Evolutionary conservation across 92 coral and sea anemone genomes (phyloP).

Genomic region (Phenganax marumi): DNA sequence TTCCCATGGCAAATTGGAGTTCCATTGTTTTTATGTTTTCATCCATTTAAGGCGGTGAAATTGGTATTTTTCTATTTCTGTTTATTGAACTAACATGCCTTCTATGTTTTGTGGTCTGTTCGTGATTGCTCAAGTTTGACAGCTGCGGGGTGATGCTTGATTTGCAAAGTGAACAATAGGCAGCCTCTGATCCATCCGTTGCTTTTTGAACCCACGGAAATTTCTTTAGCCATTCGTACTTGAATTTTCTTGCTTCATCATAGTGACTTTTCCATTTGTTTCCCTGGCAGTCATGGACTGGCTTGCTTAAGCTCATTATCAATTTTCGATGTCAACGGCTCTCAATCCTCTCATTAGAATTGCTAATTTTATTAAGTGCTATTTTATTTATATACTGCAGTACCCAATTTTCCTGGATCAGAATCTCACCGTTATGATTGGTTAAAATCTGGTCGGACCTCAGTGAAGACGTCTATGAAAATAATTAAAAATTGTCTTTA

Average conservation of each 20-base stretch:
- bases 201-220: no score
- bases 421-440: constrained; percentile 6
- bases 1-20: constrained; percentile 24
- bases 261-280: not conserved
- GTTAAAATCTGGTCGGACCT: constrained; percentile 7
- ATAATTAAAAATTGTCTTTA: not conserved
- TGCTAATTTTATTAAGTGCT: no score
- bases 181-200: not conserved
- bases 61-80: not conserved
- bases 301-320: no score
- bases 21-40: constrained; percentile 20
- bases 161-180: not conserved
- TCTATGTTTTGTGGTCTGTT: not conserved
- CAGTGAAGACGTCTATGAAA: not conserved
- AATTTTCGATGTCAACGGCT: no score
- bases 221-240: no score
- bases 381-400: no score
- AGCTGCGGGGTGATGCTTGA: not conserved
- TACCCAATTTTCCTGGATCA: not conserved
- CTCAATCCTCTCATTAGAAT: no score
- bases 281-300: not conserved
- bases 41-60: not conserved
- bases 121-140: not conserved
- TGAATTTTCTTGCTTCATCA: no score
- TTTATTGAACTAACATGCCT: not conserved